Percentiles rank a stretch among this genome's conserved stretches.
phyloP scores from a whole-genome alignment of 2,113 vertebrate genomes.

The Nematolebias whitei region DNA sequence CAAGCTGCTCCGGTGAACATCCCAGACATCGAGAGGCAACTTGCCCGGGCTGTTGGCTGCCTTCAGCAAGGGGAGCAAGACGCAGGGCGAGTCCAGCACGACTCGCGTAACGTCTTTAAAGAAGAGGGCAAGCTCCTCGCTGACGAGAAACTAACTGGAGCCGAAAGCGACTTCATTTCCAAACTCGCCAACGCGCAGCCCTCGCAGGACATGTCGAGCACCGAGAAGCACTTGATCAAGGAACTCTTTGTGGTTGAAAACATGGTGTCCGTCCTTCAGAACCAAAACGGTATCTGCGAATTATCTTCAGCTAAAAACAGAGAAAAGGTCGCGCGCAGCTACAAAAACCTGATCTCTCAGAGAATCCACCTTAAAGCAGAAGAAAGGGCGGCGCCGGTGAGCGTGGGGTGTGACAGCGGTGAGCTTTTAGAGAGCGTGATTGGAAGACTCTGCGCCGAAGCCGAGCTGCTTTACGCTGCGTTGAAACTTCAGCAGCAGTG shows the following conservation, averaged over 20 bases:
- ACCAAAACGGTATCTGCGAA: conserved; percentile 55
- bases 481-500: conserved; percentile 82
- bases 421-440: conserved; percentile 48
- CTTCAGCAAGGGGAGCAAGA: conserved; percentile 66
- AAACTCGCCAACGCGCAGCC: not conserved
- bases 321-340: conserved; percentile 35
- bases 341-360: conserved; percentile 76
- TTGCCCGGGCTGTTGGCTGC: conserved; percentile 72
- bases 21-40: conserved; percentile 72
- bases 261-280: conserved; percentile 83
- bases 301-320: conserved; percentile 43
- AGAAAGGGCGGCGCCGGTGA: conserved; percentile 25
- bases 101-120: conserved; percentile 33
- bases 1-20: conserved; percentile 47
- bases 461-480: conserved; percentile 85
- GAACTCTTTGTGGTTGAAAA: conserved; percentile 83
- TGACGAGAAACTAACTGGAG: conserved; percentile 30
- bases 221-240: conserved; percentile 79
- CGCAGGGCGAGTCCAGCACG: conserved; percentile 49
- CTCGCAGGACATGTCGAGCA: conserved; percentile 61
- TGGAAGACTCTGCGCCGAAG: conserved; percentile 75
- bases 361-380: conserved; percentile 80
- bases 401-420: conserved; percentile 6
- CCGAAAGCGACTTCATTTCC: conserved; percentile 31
- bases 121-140: conserved; percentile 55